Conservation (phyloP, 2,888 invertebrate genomes). For the Pristionchus maxplancki region DNA sequence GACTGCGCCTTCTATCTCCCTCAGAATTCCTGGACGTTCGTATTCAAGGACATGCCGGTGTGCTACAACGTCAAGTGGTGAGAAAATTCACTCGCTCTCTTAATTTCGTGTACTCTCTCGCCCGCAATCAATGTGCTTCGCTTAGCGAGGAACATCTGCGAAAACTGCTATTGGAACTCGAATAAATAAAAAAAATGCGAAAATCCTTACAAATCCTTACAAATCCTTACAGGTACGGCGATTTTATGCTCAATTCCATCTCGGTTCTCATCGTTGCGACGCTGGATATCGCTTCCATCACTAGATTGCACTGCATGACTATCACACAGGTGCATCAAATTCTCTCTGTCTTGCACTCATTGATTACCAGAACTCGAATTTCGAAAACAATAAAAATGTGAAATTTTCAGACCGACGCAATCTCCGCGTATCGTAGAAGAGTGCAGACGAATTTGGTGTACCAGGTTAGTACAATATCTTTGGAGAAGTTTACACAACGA, state of each 20-base stretch:
- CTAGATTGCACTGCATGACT: neutral
- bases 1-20: constrained; percentile 5
- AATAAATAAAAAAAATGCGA: neutral
- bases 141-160: no score
- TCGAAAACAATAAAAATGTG: neutral
- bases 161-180: no score
- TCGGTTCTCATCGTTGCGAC: neutral
- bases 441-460: neutral
- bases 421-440: neutral
- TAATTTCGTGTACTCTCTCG: no score
- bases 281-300: neutral
- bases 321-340: neutral
- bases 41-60: neutral
- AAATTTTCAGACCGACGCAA: neutral
- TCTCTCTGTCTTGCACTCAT: neutral
- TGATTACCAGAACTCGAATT: no score
- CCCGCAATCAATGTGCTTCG: no score
- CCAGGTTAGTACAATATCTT: neutral
- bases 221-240: neutral
- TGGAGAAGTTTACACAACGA: no score
- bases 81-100: no score
- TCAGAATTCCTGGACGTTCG: neutral
- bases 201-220: neutral
- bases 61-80: neutral
- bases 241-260: neutral